Percentiles rank a stretch among this genome's conserved stretches.
Conservation (phyloP, 1,140 invertebrate genomes). For the Epicauta chinensis region DNA sequence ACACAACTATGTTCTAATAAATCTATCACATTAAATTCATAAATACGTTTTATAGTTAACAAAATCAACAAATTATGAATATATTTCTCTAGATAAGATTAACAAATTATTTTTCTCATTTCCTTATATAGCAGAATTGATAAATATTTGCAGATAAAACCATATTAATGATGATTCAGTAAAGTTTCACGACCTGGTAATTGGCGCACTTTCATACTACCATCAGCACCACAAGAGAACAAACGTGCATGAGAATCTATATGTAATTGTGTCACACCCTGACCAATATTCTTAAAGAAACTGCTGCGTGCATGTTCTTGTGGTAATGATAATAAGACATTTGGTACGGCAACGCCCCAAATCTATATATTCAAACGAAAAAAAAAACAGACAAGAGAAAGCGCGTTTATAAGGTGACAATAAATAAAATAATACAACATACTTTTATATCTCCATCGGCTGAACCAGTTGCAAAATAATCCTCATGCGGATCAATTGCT, state of each 20-base stretch:
- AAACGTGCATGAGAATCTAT: slow-evolving; percentile 80
- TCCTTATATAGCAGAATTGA: too few relatives aligned
- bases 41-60: too few relatives aligned
- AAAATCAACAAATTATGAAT: too few relatives aligned
- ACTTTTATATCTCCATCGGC: slow-evolving; percentile 99
- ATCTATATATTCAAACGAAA: slow-evolving; percentile 56
- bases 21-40: too few relatives aligned
- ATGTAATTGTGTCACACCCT: slow-evolving; percentile 92
- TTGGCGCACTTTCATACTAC: slow-evolving; percentile 94
- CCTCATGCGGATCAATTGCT: slow-evolving; percentile 88
- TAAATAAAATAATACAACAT: slow-evolving; percentile 12
- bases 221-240: slow-evolving; percentile 97
- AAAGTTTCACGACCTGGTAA: slow-evolving; percentile 64
- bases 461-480: slow-evolving; percentile 94
- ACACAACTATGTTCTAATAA: too few relatives aligned
- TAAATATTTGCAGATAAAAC: too few relatives aligned
- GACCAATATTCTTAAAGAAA: slow-evolving; percentile 94
- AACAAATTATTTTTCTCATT: too few relatives aligned
- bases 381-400: background rate
- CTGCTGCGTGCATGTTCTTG: slow-evolving; percentile 90
- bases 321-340: slow-evolving; percentile 78
- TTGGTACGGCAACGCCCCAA: slow-evolving; percentile 83
- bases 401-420: too few relatives aligned
- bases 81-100: too few relatives aligned
- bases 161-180: slow-evolving; percentile 28